These are phyloP conservation scores for Aromia moschata DNA, from an alignment of 2,888 invertebrate species.

Conservation along the genomic window DNA sequence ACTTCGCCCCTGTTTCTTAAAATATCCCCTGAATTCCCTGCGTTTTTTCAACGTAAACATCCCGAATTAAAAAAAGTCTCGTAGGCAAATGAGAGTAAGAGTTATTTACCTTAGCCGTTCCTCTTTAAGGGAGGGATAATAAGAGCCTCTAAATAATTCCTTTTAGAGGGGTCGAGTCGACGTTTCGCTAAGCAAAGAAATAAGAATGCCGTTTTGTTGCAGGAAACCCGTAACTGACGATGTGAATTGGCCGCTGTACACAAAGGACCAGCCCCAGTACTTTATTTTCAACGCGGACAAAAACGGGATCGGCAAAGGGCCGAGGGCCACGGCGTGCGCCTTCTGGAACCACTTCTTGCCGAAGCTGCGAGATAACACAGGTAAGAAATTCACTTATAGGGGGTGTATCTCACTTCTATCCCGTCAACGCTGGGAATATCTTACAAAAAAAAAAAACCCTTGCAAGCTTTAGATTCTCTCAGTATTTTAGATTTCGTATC, in stretches of 20 bases:
- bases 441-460: too few species aligned
- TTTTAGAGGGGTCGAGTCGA: constrained; percentile 6
- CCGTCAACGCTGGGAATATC: too few species aligned
- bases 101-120: neutral
- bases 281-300: constrained; percentile 89
- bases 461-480: too few species aligned
- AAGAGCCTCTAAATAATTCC: constrained; percentile 26
- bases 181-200: neutral
- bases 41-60: neutral
- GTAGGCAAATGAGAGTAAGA: neutral
- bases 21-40: too few species aligned
- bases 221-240: constrained; percentile 75
- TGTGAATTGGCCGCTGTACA: constrained; percentile 88
- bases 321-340: constrained; percentile 87
- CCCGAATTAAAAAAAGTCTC: neutral
- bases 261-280: constrained; percentile 85
- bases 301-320: constrained; percentile 74
- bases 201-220: constrained; percentile 48
- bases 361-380: constrained; percentile 79
- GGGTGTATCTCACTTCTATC: too few species aligned
- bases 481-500: too few species aligned
- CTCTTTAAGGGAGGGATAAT: constrained; percentile 13
- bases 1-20: too few species aligned
- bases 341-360: constrained; percentile 98
- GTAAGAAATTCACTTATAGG: constrained; percentile 57